Evolutionary conservation across 2,888 invertebrate species (phyloP), one percentile per base, ranked within the genome.

Genomic region (Blomia tropicalis): DNA sequence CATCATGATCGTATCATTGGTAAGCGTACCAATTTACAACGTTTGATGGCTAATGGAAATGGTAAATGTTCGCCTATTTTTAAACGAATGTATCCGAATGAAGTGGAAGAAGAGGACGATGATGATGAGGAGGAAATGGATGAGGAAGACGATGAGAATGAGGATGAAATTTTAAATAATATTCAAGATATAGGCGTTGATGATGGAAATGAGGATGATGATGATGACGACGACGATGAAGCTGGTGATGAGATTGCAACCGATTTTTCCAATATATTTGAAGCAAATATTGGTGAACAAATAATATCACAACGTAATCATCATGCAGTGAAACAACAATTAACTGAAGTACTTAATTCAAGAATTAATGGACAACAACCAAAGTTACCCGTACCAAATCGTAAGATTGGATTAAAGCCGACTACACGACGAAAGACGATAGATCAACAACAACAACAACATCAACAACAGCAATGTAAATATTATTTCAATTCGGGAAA

Each of bases 151-250:
- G 47, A 47, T 22, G 14, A 14, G 11, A 29, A 11, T 30, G 14
- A 29, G 36, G 17, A 36, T 7, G 36, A 36, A 36, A 36, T 17
- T 11, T 17, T 11, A 36, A 36, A 11, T 17, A 36, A 36, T 7
- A 11, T 17, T 7, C 7, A 17, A 7, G 17, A 17, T 36, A 36
- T n/a, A n/a, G n/a, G n/a, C n/a, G n/a, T n/a, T n/a, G n/a, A n/a
- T n/a, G n/a, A n/a, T n/a, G 51, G n/a, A n/a, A 30, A 56, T 36
- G 56, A 56, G 14, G 56, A 56, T 2, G 56, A 27, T 2, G 56
- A 56, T 31, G 56, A 30, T 36, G 36, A 56, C 29, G 56, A 56
- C 4, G 56, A 27, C 23, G 56, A 27, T 19, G 22, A 19, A 22
- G 4, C 22, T n/a, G 56, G 56, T 14, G 29, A 36, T 56, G 56